Base-by-base conservation (phyloP, 2,113 vertebrate species). In the Bucco capensis region DNA sequence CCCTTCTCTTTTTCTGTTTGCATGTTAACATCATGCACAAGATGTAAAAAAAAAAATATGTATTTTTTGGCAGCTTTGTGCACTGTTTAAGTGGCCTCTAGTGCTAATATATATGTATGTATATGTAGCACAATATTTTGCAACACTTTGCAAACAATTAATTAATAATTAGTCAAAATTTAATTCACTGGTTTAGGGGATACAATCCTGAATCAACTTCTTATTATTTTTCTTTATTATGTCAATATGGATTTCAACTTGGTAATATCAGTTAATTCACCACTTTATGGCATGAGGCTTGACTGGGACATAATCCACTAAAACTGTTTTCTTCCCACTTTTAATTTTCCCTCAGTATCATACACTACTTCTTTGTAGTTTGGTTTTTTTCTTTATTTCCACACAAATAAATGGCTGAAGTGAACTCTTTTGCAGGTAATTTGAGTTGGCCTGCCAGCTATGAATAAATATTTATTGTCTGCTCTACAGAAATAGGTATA, bases 381-480 rank as follows among this genome's bases (percentile, higher is more conserved):
- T 1, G 8, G 28, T 47, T 57, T 16, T 56, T 42, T 33, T 7
- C 27, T 24, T 31, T 21, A 44, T 17, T 3, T 1, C 6, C 8
- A 2, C 5, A 8, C 51, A 82, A 69, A 71, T 27, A 89, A 95
- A 71, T 60, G 28, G 28, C 33, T 69, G 46, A 88, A 89, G 40
- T 92, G 23, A 72, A 67, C 53, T 33, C 67, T 91, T 90, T 88
- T 78, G 9, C 16, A 53, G 28, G 25, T 93, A 90, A 89, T 91
- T 87, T 82, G 57, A 79, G 60, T 37, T 92, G 74, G 85, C 72
- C 89, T 79, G 58, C 37, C 67, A 94, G 16, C 77, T 87, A 64
- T 74, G 71, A 91, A 83, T 84, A 92, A 94, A 86, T 49, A 88
- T 90, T 94, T 92, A 64, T 49, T 87, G 50, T 73, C 85, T 94